Conservation (phyloP, 2,797 vertebrate species). For the Betta splendens region DNA sequence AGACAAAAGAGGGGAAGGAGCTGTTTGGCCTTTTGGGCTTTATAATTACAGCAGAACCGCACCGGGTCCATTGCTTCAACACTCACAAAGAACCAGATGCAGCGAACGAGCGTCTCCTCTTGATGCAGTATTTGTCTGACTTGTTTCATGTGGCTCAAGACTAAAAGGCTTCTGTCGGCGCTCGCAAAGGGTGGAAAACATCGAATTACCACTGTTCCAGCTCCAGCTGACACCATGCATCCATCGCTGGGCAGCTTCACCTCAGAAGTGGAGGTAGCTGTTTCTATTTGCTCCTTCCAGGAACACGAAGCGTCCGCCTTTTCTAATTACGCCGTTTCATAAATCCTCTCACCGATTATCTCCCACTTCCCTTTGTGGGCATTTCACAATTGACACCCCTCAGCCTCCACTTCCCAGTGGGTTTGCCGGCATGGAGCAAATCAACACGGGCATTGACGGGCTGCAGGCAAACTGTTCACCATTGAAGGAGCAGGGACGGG, state of each 20-base stretch:
- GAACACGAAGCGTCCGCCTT: constrained; percentile 2
- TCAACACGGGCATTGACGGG: constrained; percentile 3
- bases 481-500: neutral
- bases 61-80: constrained; percentile 4
- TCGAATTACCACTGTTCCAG: too few relatives aligned
- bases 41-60: constrained; percentile 27
- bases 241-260: neutral
- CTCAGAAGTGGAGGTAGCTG: neutral
- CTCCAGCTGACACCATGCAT: neutral
- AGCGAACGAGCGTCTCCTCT: neutral
- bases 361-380: neutral
- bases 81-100: constrained; percentile 7
- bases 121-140: neutral
- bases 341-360: constrained; percentile 19
- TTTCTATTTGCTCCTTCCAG: neutral
- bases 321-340: constrained; percentile 4
- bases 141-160: neutral
- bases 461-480: neutral
- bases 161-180: neutral
- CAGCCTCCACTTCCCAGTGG: constrained; percentile 11
- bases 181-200: neutral
- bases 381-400: neutral
- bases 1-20: constrained; percentile 6
- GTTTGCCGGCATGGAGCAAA: constrained; percentile 9
- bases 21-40: constrained; percentile 19